Evolutionary conservation across 2,888 invertebrate genomes (phyloP).

Genomic region (Crossocerus cetratus): DNA sequence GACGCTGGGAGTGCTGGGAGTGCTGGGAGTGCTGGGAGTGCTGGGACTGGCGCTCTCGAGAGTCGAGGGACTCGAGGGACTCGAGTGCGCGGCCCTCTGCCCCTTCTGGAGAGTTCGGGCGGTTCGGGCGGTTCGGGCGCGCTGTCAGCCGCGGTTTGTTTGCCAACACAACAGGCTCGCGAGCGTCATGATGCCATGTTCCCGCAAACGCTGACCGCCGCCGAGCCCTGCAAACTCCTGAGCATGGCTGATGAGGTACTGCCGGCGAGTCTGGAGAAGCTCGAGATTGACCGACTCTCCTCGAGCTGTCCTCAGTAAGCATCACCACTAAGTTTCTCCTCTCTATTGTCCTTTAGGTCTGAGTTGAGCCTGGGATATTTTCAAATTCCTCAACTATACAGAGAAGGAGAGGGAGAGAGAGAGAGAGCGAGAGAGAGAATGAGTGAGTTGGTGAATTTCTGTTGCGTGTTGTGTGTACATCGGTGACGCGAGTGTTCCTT

Average conservation of each 20-base stretch:
- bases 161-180: conserved; percentile 53
- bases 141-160: conserved; percentile 44
- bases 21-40: too few relatives aligned
- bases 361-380: too few relatives aligned
- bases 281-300: conserved; percentile 68
- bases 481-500: conserved; percentile 20
- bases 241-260: conserved; percentile 70
- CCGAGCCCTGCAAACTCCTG: conserved; percentile 38
- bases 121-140: too few relatives aligned
- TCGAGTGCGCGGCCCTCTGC: conserved; percentile 1
- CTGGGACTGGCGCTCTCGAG: too few relatives aligned
- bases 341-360: neutral
- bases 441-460: neutral
- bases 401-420: too few relatives aligned
- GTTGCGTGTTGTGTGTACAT: conserved; percentile 10
- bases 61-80: too few relatives aligned
- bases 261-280: conserved; percentile 72
- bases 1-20: too few relatives aligned
- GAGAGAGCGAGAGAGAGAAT: too few relatives aligned
- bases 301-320: conserved; percentile 64
- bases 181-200: conserved; percentile 54
- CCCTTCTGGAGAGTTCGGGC: conserved; percentile 59
- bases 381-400: too few relatives aligned
- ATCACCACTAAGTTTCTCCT: conserved; percentile 4
- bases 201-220: conserved; percentile 38